phyloP scores from a whole-genome alignment of 1,140 invertebrate species.

The Euura saliciscinereae region DNA sequence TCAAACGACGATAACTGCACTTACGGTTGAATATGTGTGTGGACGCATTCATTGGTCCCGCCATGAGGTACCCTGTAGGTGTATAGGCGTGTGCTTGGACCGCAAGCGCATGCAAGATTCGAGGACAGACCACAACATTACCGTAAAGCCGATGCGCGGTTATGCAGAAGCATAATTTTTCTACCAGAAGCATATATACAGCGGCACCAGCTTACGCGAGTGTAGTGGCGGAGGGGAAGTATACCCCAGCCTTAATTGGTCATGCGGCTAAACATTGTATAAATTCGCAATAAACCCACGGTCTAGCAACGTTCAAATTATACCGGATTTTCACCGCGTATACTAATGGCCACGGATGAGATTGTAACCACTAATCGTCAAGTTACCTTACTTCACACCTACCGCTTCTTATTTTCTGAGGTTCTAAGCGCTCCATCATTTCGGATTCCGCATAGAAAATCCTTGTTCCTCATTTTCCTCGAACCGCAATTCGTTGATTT shows the following conservation, averaged over 20 bases:
- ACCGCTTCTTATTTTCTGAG: neutral
- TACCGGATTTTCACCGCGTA: slow-evolving; percentile 34
- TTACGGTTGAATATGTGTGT: too few relatives aligned
- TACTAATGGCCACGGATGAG: neutral
- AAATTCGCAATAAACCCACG: slow-evolving; percentile 55
- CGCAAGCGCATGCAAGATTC: slow-evolving; percentile 50
- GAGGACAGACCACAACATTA: slow-evolving; percentile 54
- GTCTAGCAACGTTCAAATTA: slow-evolving; percentile 40
- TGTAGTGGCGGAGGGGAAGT: slow-evolving; percentile 26
- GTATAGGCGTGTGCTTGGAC: neutral
- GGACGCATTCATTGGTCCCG: neutral
- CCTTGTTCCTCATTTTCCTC: too few relatives aligned
- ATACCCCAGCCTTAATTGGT: slow-evolving; percentile 50
- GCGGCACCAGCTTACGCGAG: slow-evolving; percentile 40
- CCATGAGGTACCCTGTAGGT: neutral
- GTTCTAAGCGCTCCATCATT: too few relatives aligned
- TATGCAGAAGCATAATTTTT: slow-evolving; percentile 48
- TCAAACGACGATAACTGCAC: too few relatives aligned
- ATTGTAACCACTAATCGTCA: neutral
- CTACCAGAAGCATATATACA: slow-evolving; percentile 9
- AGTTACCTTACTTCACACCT: neutral
- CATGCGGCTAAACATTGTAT: slow-evolving; percentile 53
- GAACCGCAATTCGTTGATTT: neutral
- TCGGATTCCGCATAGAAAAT: too few relatives aligned
- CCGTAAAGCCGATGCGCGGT: slow-evolving; percentile 51